Percentiles rank a stretch among this genome's conserved stretches.
Evolutionary conservation across 1,140 invertebrate species (phyloP).

Genomic region (Drosophila sp.): DNA sequence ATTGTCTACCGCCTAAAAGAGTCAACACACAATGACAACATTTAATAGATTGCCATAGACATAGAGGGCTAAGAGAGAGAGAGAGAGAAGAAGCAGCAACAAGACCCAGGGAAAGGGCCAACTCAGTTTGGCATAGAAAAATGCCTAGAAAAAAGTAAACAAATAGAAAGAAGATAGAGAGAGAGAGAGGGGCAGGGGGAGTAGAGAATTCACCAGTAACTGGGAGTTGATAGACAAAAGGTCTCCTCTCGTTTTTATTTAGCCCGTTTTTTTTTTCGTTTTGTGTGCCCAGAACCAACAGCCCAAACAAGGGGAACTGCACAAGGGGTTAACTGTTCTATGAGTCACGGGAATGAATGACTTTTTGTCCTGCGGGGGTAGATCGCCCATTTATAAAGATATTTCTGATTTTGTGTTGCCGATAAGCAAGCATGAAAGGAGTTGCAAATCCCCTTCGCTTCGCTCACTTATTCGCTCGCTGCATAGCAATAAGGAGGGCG

Average conservation of each 20-base stretch:
- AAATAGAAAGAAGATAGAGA: slow-evolving; percentile 36
- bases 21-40: slow-evolving; percentile 73
- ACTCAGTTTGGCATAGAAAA: slow-evolving; percentile 50
- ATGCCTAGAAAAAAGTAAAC: slow-evolving; percentile 53
- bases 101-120: slow-evolving; percentile 1
- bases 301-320: background rate
- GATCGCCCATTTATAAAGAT: slow-evolving; percentile 60
- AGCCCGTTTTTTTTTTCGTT: slow-evolving; percentile 27
- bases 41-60: slow-evolving; percentile 71
- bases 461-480: slow-evolving; percentile 9
- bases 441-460: background rate
- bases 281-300: slow-evolving; percentile 28
- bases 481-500: slow-evolving; percentile 63
- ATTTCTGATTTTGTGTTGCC: slow-evolving; percentile 60
- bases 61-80: slow-evolving; percentile 11
- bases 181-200: slow-evolving; percentile 23
- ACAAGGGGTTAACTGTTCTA: slow-evolving; percentile 69
- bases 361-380: slow-evolving; percentile 21
- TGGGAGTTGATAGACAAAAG: slow-evolving; percentile 36
- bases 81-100: slow-evolving; percentile 1
- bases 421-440: slow-evolving; percentile 74
- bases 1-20: slow-evolving; percentile 66
- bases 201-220: background rate
- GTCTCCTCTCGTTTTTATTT: background rate
- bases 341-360: slow-evolving; percentile 70